phyloP scores from a whole-genome alignment of 1,140 invertebrate species.

The Rhopalosiphum padi region DNA sequence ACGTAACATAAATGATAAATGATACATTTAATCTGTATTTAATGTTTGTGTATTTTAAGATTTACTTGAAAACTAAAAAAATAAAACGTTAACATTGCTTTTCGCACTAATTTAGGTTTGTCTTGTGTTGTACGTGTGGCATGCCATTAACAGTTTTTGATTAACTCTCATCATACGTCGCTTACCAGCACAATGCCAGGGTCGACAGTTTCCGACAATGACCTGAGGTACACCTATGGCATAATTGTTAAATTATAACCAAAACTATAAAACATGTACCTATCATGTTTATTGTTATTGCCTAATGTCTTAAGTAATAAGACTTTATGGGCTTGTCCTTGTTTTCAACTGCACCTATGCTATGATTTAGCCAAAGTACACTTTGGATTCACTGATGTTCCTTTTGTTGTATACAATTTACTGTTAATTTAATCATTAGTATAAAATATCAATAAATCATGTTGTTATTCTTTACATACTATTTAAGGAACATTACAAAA shows the following conservation, averaged over 20 bases:
- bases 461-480: not conserved
- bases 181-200: slow-evolving; percentile 39
- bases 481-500: not conserved
- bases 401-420: not conserved
- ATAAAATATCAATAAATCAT: not conserved
- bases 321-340: not conserved
- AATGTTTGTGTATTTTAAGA: not conserved
- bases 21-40: not conserved
- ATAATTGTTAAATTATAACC: not conserved
- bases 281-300: not conserved
- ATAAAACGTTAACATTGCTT: not conserved
- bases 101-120: slow-evolving; percentile 6
- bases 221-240: slow-evolving; percentile 32
- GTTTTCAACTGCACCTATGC: slow-evolving; percentile 1
- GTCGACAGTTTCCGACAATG: slow-evolving; percentile 23
- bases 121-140: not conserved
- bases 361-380: not conserved
- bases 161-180: not conserved
- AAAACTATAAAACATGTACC: not conserved
- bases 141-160: slow-evolving; percentile 2
- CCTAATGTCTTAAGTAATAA: not conserved
- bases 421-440: not conserved
- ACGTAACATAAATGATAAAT: not conserved
- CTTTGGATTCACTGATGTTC: not conserved
- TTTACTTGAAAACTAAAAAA: not conserved